Base-by-base conservation (phyloP, 2,888 invertebrate species). In the Melinaea menophilus region DNA sequence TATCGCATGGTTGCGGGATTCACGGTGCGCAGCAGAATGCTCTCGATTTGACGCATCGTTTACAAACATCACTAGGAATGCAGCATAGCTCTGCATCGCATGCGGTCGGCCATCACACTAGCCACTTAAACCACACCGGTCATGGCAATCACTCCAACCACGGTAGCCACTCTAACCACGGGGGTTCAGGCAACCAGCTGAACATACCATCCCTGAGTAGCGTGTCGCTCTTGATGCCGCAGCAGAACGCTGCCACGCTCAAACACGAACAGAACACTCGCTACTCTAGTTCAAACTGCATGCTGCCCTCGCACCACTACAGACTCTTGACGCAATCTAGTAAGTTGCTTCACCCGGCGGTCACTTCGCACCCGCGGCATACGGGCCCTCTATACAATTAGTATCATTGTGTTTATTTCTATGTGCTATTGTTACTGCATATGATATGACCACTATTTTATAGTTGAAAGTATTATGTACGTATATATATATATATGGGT, bases 181-280 rank as follows among this genome's bases (percentile, higher is more conserved):
- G 54, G 61, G 64, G 64, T 33, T 56, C 67, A 31, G 66, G 67
- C 59, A 56, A 59, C 57, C 62, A 67, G 63, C 57, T 65, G 51
- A 69, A 60, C 46, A 37, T 68, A 61, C 74, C 63, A 58, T 59
- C 70, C 35, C 58, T 65, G 62, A 70, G 61, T 58, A 69, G 70
- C 58, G 71, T 71, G 33, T 67, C 70, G 55, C 56, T 71, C 56
- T 66, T 71, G 59, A 62, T 69, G 59, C 71, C 64, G 47, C 74
- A 71, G 55, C 81, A 73, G 65, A 80, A 77, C 67, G 72, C 78
- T 57, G 76, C 69, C 67, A 73, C 77, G 63, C 75, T 75, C 54
- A 87, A 88, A 77, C 84, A 83, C 73, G 87, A 88, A 55, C 85
- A 80, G 64, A 72, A 79, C 45, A 74, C 83, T 65, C 85, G 87